Conservation (phyloP, 2,797 vertebrate genomes). For the Siniperca undulata region DNA sequence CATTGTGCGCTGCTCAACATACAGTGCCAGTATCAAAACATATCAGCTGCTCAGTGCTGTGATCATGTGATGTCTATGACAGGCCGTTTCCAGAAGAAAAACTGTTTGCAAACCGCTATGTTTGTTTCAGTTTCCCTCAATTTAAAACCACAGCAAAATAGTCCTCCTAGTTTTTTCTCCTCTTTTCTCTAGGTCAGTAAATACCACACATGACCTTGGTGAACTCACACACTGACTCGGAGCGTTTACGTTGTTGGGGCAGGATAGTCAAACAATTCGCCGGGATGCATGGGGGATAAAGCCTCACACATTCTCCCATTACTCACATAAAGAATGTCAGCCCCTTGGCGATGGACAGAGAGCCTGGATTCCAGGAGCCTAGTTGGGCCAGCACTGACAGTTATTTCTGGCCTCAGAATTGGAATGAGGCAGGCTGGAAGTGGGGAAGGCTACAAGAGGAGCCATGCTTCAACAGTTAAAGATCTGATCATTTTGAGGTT, state of each 20-base stretch:
- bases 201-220: constrained; percentile 71
- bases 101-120: constrained; percentile 29
- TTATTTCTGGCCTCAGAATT: constrained; percentile 66
- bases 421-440: constrained; percentile 62
- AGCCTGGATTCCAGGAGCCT: constrained; percentile 61
- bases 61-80: constrained; percentile 66
- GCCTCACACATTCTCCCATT: constrained; percentile 73
- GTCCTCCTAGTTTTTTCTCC: constrained; percentile 33
- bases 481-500: constrained; percentile 76
- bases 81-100: constrained; percentile 51
- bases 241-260: constrained; percentile 76
- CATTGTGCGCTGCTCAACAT: constrained; percentile 73
- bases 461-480: constrained; percentile 80
- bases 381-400: constrained; percentile 69
- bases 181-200: constrained; percentile 70
- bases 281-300: constrained; percentile 73
- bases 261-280: constrained; percentile 75
- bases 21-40: constrained; percentile 72
- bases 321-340: constrained; percentile 72
- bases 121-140: constrained; percentile 48
- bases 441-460: constrained; percentile 48
- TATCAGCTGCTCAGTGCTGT: constrained; percentile 66
- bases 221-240: constrained; percentile 69
- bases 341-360: constrained; percentile 49
- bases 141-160: constrained; percentile 64